Evolutionary conservation across 2,797 vertebrate species (phyloP).

Genomic region (Taenioides sp.): DNA sequence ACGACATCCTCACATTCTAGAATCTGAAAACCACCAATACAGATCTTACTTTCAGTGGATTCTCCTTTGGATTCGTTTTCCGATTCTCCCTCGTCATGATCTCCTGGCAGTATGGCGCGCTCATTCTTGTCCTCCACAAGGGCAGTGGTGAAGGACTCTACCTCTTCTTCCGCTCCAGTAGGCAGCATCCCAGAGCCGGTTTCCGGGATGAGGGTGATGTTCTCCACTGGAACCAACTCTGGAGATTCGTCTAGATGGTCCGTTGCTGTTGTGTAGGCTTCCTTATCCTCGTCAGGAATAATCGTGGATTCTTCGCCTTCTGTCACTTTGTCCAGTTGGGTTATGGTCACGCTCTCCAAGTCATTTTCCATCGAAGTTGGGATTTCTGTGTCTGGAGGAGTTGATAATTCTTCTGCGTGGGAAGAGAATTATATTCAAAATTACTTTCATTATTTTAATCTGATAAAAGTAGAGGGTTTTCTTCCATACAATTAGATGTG

Average conservation of each 20-base stretch:
- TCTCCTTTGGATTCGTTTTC: rapidly evolving
- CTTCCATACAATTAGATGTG: no score
- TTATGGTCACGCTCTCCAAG: not conserved
- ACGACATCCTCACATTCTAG: no score
- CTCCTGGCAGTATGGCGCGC: rapidly evolving
- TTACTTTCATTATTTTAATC: conserved; percentile 1
- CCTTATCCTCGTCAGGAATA: not conserved
- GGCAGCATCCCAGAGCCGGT: conserved; percentile 57
- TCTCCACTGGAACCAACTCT: not conserved
- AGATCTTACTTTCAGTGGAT: conserved; percentile 29
- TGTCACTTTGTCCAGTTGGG: not conserved
- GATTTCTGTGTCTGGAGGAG: not conserved
- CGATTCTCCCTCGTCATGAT: rapidly evolving
- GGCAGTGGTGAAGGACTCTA: not conserved
- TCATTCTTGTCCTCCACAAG: not conserved
- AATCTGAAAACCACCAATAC: not conserved
- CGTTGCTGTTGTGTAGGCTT: no score
- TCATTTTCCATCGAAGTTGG: not conserved
- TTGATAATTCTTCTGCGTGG: not conserved
- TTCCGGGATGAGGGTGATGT: not conserved
- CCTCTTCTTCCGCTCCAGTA: not conserved
- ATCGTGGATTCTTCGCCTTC: rapidly evolving
- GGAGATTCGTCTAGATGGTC: not conserved
- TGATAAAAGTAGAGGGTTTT: not conserved
- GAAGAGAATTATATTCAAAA: not conserved